Evolutionary conservation across 1,140 invertebrate species (phyloP).

Genomic region (Drosophila nigromelanica): DNA sequence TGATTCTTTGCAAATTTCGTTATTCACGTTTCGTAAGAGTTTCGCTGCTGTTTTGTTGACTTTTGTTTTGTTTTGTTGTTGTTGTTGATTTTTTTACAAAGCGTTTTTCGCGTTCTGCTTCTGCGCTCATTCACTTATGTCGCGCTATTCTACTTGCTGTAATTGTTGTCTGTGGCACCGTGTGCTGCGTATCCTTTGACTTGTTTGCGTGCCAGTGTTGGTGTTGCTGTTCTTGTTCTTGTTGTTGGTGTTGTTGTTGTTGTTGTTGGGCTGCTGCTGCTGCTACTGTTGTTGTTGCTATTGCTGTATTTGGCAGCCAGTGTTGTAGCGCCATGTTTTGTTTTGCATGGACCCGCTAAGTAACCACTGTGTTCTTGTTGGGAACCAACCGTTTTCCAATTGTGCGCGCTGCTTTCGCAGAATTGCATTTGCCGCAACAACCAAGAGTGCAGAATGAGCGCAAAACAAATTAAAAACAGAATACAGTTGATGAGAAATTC

Average conservation of each 20-base stretch:
- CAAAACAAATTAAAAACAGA: background rate
- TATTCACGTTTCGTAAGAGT: conserved; percentile 50
- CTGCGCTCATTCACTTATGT: conserved; percentile 27
- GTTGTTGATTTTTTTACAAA: conserved; percentile 17
- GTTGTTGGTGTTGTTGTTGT: no score
- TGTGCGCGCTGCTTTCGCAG: conserved; percentile 10
- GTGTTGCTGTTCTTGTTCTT: background rate
- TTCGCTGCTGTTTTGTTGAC: conserved; percentile 15
- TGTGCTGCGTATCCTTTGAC: conserved; percentile 38
- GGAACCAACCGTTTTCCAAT: conserved; percentile 20
- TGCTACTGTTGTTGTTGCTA: conserved; percentile 13
- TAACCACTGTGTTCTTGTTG: conserved; percentile 7
- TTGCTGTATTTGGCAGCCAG: conserved; percentile 26
- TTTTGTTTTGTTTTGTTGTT: conserved; percentile 3
- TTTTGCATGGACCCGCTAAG: conserved; percentile 52
- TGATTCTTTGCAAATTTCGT: conserved; percentile 22
- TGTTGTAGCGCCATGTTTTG: conserved; percentile 75
- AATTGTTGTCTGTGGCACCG: conserved; percentile 29
- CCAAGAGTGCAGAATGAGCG: background rate
- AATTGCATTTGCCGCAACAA: conserved; percentile 13
- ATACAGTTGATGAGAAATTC: conserved; percentile 4
- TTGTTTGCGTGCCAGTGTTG: conserved; percentile 19
- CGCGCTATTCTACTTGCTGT: conserved; percentile 25
- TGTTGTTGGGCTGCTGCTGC: conserved; percentile 21
- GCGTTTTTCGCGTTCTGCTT: conserved; percentile 10